A percentile compares a stretch with the other conserved stretches of the same genome.
These are phyloP conservation scores for Oceanites oceanicus DNA, from an alignment of 2,113 vertebrate genomes.

Conservation along the genomic window DNA sequence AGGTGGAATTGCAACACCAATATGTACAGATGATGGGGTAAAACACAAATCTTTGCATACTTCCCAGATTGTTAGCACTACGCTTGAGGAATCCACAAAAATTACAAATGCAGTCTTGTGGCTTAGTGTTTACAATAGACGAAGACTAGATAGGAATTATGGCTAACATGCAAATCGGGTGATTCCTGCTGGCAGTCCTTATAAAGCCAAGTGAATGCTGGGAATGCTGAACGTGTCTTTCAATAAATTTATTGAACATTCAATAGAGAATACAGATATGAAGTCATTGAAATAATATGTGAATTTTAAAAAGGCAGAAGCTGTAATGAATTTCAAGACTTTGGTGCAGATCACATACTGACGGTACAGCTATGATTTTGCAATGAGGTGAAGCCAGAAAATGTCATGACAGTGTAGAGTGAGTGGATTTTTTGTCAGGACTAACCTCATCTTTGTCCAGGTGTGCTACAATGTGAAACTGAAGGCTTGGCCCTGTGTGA, in stretches of 20 bases:
- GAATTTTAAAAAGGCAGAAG: background rate
- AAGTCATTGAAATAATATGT: background rate
- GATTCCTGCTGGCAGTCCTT: background rate
- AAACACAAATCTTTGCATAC: background rate
- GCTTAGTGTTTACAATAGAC: background rate
- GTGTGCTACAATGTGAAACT: background rate
- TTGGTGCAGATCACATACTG: background rate
- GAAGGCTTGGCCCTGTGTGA: background rate
- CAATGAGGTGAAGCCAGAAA: background rate
- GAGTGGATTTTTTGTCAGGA: background rate
- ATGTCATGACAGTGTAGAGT: background rate
- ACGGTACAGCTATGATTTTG: background rate
- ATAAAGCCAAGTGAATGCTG: background rate
- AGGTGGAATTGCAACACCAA: background rate
- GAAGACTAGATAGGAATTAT: background rate
- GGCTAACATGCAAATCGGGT: background rate
- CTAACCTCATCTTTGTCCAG: background rate
- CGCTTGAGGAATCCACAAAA: background rate
- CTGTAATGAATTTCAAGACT: background rate
- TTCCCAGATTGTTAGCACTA: background rate
- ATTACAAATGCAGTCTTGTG: background rate
- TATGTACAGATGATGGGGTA: background rate
- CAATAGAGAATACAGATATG: background rate
- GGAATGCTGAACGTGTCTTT: background rate
- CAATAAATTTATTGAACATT: background rate